A percentile compares a stretch with the other conserved stretches of the same genome.
phyloP scores from a whole-genome alignment of 1,140 invertebrate species.

The Tetramorium simillimum region DNA sequence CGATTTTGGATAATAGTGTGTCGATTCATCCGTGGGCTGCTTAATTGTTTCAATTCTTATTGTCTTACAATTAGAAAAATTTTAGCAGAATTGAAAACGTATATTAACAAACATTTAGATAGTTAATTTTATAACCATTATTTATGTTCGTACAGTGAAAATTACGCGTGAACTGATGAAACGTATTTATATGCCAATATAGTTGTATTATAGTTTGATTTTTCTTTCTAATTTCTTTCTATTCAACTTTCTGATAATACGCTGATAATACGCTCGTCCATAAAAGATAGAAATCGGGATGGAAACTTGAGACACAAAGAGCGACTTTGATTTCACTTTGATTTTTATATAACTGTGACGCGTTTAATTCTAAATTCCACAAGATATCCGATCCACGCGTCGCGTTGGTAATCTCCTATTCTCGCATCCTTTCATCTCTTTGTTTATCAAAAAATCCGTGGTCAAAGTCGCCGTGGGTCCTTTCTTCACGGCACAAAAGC shows the following conservation, averaged over 20 bases:
- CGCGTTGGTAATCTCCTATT: no score
- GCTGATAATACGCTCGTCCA: neutral
- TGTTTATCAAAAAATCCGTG: neutral
- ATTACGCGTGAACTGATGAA: neutral
- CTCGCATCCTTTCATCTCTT: neutral
- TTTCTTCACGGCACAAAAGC: conserved; percentile 32
- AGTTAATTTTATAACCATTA: neutral
- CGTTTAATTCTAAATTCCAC: neutral
- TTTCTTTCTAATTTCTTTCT: neutral
- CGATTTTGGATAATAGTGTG: neutral
- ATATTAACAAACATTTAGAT: neutral
- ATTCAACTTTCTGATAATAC: neutral
- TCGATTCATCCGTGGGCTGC: neutral
- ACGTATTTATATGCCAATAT: neutral
- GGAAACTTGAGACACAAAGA: neutral
- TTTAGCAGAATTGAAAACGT: neutral
- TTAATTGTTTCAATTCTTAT: neutral
- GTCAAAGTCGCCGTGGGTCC: neutral
- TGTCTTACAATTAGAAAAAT: no score
- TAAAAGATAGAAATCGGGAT: neutral
- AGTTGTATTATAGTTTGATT: neutral
- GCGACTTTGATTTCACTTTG: neutral
- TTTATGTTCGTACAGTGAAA: neutral
- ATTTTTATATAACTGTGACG: neutral
- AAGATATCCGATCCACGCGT: no score